Evolutionary conservation across 2,888 invertebrate genomes (phyloP), one percentile per base, ranked within the genome.

Genomic region (Ormyrus nitidulus): DNA sequence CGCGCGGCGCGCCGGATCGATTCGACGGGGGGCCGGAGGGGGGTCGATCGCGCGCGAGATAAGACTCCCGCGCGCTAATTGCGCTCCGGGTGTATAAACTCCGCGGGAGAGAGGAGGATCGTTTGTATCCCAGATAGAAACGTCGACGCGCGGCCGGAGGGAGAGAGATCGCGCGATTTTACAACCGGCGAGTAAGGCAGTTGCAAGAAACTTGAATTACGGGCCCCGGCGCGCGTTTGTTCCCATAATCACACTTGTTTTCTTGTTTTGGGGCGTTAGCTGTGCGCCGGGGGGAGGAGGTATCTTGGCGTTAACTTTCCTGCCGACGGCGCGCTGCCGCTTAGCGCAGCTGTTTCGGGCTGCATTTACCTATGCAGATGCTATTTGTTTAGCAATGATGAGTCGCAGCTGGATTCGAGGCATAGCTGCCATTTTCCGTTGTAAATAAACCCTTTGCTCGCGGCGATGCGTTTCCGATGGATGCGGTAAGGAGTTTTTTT

Each of bases 151-250:
- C 13, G 13, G 13, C 59, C 19, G 19, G 34, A 59, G 59, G 6
- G 59, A 59, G 59, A 34, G 34, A 59, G 62, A 8, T 11, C 62
- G 8, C 48, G 49, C 70, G 59, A 48, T 70, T 59, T 59, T 13
- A 59, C 64, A 65, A 65, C 48, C 19, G 19, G 19, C 1, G 19
- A 0, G 1, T 3, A 3, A n/a, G 64, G n/a, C 7, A 49, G 64
- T 7, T 13, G 49, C 70, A 59, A 70, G 70, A 70, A 59, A 49
- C 59, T 70, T 59, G 70, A 70, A 58, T 59, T 70, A 70, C n/a
- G 59, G 10, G 10, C 49, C 19, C 19, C 19, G 19, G 19, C 19
- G 19, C 19, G 9, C 5, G 58, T 48, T 70, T 19, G 13, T 48
- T 13, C 19, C 34, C 13, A 8, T 59, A 70, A 70, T 70, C 58